Base-by-base conservation (phyloP, 2,797 vertebrate species). In the Rhinogobio ventralis region DNA sequence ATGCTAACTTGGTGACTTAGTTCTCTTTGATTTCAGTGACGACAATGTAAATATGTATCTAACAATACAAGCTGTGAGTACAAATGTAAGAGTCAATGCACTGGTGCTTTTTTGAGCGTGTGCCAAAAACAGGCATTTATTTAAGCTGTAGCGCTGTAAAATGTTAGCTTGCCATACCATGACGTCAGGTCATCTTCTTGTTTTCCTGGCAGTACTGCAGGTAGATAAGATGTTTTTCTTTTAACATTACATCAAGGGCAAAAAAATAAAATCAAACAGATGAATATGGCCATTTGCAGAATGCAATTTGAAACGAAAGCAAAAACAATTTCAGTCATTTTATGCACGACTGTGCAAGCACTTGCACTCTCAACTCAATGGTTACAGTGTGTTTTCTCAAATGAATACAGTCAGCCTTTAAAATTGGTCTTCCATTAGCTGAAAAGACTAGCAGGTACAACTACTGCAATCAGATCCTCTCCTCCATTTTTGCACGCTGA, bases 311-410 rank as follows among this genome's bases (percentile, higher is more conserved):
- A 91, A 87, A 90, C 84, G 77, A 90, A 89, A 92, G 87, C 84
- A 86, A 89, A 91, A 87, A 90, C 57, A 74, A 88, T 91, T 88
- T 90, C 83, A 85, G 83, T 92, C 83, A 90, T 83, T 83, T 83
- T 83, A 77, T 83, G 73, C 71, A 83, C 57, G 45, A 51, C 45
- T 62, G 57, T 77, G 81, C 82, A 83, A 68, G 73, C 62, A 30
- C 73, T 83, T 76, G 73, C 49, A 69, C 82, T 83, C 64, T 55
- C 72, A 77, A 45, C 64, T 42, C 25, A 36, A 84, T 60, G 20
- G 25, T 60, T 78, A 68, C 82, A 68, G 64, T 84, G 51, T 42
- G 69, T 84, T 78, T 84, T 68, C 74, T 30, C 64, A 78, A 78
- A 84, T 84, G 51, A 84, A 69, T 69, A 68, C 64, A 84, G 64